Percentiles rank a stretch among this genome's conserved stretches.
Conservation (phyloP, 2,888 invertebrate genomes). For the Junonia oenone region DNA sequence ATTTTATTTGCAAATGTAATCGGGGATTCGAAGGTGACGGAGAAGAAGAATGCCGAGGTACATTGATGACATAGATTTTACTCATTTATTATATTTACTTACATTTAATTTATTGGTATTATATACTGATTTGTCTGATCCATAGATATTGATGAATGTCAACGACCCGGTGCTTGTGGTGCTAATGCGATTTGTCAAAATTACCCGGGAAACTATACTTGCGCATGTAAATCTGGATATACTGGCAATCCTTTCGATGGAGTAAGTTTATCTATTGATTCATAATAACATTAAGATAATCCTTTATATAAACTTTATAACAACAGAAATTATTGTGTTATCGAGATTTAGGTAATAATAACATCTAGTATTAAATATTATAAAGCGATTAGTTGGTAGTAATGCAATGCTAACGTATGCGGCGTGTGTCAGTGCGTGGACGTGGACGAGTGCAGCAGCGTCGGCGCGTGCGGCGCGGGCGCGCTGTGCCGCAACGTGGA, state of each 20-base stretch:
- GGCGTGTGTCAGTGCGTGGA: constrained; percentile 83
- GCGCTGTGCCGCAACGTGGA: constrained; percentile 89
- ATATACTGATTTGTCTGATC: constrained; percentile 14
- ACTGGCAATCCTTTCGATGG: constrained; percentile 87
- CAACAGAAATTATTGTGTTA: no score
- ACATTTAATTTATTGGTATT: no score
- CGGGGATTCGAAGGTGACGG: constrained; percentile 95
- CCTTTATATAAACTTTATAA: no score
- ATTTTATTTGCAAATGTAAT: constrained; percentile 96
- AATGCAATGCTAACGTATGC: not conserved
- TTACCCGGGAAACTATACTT: constrained; percentile 92
- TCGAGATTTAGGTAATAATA: no score
- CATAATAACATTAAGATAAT: not conserved
- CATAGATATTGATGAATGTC: constrained; percentile 93
- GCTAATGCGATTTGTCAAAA: constrained; percentile 90
- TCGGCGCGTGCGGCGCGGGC: constrained; percentile 86
- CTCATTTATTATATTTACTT: no score
- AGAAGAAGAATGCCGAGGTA: constrained; percentile 90
- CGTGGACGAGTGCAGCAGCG: constrained; percentile 88
- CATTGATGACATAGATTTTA: no score
- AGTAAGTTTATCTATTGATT: constrained; percentile 50
- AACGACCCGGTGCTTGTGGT: constrained; percentile 89
- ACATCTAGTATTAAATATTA: no score
- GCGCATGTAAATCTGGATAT: constrained; percentile 90
- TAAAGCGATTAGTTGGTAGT: no score